Percentiles rank a stretch among this genome's conserved stretches.
Conservation (phyloP, 2,113 vertebrate genomes). For the Ciconia boyciana region DNA sequence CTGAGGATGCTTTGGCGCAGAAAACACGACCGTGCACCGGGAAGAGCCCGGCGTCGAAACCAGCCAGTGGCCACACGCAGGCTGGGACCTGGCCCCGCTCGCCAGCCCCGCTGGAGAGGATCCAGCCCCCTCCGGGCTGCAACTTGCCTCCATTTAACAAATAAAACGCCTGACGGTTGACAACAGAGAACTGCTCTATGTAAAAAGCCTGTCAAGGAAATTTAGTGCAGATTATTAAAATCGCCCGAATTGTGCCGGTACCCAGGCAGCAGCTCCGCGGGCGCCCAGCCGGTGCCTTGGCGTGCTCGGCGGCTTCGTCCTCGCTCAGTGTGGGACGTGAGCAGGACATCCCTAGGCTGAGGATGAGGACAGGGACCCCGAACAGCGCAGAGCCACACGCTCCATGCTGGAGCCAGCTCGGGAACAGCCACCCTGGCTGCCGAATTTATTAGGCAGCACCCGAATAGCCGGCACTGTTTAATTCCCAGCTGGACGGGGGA, state of each 20-base stretch:
- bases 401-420: fast-evolving
- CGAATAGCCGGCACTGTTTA: background rate
- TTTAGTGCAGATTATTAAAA: background rate
- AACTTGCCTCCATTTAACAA: conserved; percentile 26
- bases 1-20: background rate
- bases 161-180: background rate
- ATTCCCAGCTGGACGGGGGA: conserved; percentile 28
- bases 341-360: background rate
- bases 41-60: fast-evolving
- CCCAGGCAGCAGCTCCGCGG: background rate
- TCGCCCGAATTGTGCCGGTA: fast-evolving
- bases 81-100: background rate
- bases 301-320: fast-evolving
- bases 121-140: background rate
- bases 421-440: background rate
- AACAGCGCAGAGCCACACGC: fast-evolving
- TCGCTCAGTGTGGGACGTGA: fast-evolving
- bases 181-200: background rate
- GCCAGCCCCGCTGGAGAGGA: background rate
- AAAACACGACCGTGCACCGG: fast-evolving
- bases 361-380: background rate
- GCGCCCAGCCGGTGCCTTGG: fast-evolving
- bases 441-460: background rate
- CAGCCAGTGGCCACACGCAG: fast-evolving
- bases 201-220: background rate